Percentiles rank a stretch among this genome's conserved stretches.
phyloP scores from a whole-genome alignment of 2,888 invertebrate genomes.

The Choreutis nemorana region DNA sequence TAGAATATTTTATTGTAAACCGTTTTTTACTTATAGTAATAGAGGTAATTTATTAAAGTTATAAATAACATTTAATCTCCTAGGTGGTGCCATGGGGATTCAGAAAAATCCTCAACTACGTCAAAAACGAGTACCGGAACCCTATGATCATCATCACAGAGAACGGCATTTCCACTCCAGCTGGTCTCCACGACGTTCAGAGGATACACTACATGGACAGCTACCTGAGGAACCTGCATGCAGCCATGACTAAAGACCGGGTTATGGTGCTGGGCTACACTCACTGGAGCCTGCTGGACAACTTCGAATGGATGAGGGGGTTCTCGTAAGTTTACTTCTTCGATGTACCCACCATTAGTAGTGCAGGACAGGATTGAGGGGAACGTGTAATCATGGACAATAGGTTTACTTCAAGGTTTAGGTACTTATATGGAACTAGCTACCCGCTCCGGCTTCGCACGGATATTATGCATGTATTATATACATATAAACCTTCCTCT shows the following conservation, averaged over 20 bases:
- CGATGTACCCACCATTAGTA: no score
- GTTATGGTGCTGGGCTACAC: slow-evolving; percentile 73
- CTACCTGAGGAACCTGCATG: slow-evolving; percentile 48
- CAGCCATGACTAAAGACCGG: slow-evolving; percentile 60
- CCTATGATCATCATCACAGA: slow-evolving; percentile 68
- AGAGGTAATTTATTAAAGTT: slow-evolving; percentile 1
- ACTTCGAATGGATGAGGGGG: slow-evolving; percentile 82
- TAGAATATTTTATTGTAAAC: not conserved
- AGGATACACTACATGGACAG: slow-evolving; percentile 62
- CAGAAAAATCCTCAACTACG: slow-evolving; percentile 69
- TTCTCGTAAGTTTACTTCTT: slow-evolving; percentile 67
- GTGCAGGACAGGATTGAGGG: no score
- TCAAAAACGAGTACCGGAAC: slow-evolving; percentile 66
- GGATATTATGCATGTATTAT: no score
- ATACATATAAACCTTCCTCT: no score
- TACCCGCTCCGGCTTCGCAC: no score
- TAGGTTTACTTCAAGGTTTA: no score
- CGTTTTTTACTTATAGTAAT: no score
- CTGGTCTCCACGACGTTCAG: slow-evolving; percentile 43
- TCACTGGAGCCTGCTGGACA: slow-evolving; percentile 82
- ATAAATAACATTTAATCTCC: not conserved
- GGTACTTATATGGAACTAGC: no score
- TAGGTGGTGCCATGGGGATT: slow-evolving; percentile 74
- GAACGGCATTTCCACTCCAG: slow-evolving; percentile 64
- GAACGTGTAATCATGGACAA: no score